A percentile compares a stretch with the other conserved stretches of the same genome.
phyloP scores from a whole-genome alignment of 1,140 invertebrate species.

The Drosophila ananassae region DNA sequence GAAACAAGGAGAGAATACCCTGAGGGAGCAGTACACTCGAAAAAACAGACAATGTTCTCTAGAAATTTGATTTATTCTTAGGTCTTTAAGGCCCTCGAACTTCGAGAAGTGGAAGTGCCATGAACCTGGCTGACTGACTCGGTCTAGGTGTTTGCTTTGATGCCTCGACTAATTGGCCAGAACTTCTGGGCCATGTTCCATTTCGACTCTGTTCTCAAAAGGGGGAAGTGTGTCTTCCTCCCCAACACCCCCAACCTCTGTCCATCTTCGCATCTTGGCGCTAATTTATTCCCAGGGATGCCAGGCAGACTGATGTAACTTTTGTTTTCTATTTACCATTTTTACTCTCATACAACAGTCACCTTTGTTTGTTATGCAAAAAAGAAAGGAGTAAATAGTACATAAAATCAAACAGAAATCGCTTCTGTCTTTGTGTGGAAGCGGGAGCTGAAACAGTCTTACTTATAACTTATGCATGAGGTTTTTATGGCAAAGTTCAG shows the following conservation, averaged over 20 bases:
- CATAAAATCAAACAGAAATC: slow-evolving; percentile 52
- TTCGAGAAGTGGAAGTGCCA: slow-evolving; percentile 37
- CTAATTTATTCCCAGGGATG: slow-evolving; percentile 68
- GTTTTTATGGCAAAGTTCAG: slow-evolving; percentile 35
- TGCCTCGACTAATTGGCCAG: slow-evolving; percentile 68
- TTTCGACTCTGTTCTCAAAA: slow-evolving; percentile 12
- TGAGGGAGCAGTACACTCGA: slow-evolving; percentile 12
- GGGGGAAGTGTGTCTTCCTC: slow-evolving; percentile 9
- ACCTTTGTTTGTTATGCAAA: slow-evolving; percentile 75
- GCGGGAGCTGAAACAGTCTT: slow-evolving; percentile 57
- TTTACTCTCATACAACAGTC: slow-evolving; percentile 57
- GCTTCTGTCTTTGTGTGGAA: slow-evolving; percentile 31
- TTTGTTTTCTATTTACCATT: slow-evolving; percentile 71
- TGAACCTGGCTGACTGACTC: slow-evolving; percentile 53
- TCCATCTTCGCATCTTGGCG: slow-evolving; percentile 26
- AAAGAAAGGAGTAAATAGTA: slow-evolving; percentile 28
- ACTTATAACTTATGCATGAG: slow-evolving; percentile 76
- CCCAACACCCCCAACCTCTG: neutral
- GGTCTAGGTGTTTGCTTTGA: slow-evolving; percentile 37
- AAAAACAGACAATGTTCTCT: neutral
- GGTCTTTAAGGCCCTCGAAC: neutral
- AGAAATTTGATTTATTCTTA: neutral
- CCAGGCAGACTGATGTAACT: slow-evolving; percentile 68
- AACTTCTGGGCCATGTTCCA: slow-evolving; percentile 55
- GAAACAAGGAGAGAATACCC: slow-evolving; percentile 37